Evolutionary conservation across 1,140 invertebrate species (phyloP), one percentile per base, ranked within the genome.

Genomic region (Tetramorium simillimum): DNA sequence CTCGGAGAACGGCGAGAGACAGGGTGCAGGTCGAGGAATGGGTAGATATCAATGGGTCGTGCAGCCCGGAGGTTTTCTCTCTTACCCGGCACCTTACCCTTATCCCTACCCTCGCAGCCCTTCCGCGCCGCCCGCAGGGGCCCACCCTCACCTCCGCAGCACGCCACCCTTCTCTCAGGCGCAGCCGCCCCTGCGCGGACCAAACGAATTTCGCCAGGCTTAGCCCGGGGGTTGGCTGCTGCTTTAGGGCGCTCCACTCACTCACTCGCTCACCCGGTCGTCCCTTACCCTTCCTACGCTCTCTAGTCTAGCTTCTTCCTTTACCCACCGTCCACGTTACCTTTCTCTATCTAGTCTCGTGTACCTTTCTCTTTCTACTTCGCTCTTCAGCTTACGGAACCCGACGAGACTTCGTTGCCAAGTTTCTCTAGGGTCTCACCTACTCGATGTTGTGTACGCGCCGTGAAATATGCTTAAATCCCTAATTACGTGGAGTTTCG

Each of bases 131-230:
- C 62, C 37, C 46, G 24, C 49, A 86, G 62, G 37, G 37, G 33
- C 2, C 72, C 70, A 67, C 5, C 87, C 77, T 49, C 70, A 9
- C 65, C 33, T 33, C 33, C 3, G 43, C 72, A 75, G 62, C 37
- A 63, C 76, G 58, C 84, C 75, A 78, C 53, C 76, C 80, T 60
- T 56, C 76, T 76, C 40, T 58, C 58, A 85, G 86, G 89, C 92
- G 89, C 92, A 91, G 90, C 85, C 90, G 87, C 88, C 85, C 78
- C 73, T 88, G 86, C 85, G 90, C 88, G 84, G 85, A 73, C 88
- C 84, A 86, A 92, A 88, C 88, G 91, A 92, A 92, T 90, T 92
- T 92, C 87, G 53, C 75, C 86, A 88, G 87, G 91, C 92, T 90
- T 90, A 89, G 91, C 90, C 92, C 89, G 77, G 91, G 92, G 88